These are phyloP conservation scores for Trisateles emortualis DNA, from an alignment of 2,888 invertebrate genomes.

Conservation along the genomic window DNA sequence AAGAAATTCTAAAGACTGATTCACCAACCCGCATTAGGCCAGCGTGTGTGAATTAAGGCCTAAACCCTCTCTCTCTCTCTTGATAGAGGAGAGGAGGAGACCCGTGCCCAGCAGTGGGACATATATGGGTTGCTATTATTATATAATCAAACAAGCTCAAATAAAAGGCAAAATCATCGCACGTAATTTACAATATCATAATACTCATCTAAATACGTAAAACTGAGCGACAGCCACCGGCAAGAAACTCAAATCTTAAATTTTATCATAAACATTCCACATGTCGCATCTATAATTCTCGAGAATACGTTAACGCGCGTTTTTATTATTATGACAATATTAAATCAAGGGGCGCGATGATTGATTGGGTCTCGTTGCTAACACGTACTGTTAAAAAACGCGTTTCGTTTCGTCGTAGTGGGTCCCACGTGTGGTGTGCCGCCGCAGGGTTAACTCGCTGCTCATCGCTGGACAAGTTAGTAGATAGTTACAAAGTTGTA, in stretches of 20 bases:
- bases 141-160: too few relatives aligned
- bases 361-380: constrained; percentile 73
- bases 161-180: too few relatives aligned
- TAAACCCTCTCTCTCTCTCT: too few relatives aligned
- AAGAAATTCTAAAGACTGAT: too few relatives aligned
- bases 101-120: too few relatives aligned
- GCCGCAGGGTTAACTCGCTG: constrained; percentile 13
- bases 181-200: too few relatives aligned
- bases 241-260: neutral
- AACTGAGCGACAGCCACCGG: neutral
- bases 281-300: constrained; percentile 28
- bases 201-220: too few relatives aligned
- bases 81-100: too few relatives aligned
- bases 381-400: constrained; percentile 43
- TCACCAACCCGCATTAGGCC: too few relatives aligned
- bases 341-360: constrained; percentile 79
- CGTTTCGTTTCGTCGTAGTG: constrained; percentile 39
- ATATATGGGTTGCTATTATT: too few relatives aligned
- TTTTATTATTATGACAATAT: constrained; percentile 82
- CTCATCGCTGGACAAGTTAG: constrained; percentile 1
- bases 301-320: constrained; percentile 66
- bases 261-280: neutral
- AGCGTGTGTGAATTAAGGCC: too few relatives aligned
- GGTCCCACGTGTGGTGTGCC: constrained; percentile 16
- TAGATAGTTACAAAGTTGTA: neutral